phyloP scores from a whole-genome alignment of 1,140 invertebrate species.

The Drosophila asahinai region DNA sequence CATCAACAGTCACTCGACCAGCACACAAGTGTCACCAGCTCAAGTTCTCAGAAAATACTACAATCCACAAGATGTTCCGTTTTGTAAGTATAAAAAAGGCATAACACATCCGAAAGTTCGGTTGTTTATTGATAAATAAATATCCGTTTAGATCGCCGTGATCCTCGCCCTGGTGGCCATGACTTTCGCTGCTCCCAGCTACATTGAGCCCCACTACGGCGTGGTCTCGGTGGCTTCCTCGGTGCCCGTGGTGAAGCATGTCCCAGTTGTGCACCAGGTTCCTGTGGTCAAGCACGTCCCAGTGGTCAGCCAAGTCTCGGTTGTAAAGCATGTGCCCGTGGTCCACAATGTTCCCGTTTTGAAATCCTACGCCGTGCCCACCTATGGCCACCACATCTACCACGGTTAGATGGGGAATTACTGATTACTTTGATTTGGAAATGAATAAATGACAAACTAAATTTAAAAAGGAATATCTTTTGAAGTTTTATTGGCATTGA shows the following conservation, averaged over 20 bases:
- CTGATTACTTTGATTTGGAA: neutral
- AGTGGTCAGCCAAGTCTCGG: slow-evolving; percentile 26
- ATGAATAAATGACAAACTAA: slow-evolving; percentile 18
- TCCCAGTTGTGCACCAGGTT: slow-evolving; percentile 30
- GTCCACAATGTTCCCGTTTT: slow-evolving; percentile 35
- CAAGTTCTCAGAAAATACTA: neutral
- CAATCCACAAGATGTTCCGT: slow-evolving; percentile 38
- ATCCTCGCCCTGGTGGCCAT: slow-evolving; percentile 23
- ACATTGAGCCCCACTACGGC: slow-evolving; percentile 37
- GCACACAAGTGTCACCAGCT: neutral
- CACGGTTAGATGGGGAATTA: slow-evolving; percentile 1
- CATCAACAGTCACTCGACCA: slow-evolving; percentile 40
- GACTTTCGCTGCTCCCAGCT: slow-evolving; percentile 44
- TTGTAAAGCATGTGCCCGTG: slow-evolving; percentile 42
- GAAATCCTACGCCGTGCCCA: slow-evolving; percentile 33
- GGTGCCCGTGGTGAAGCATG: slow-evolving; percentile 41
- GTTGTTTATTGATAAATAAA: neutral
- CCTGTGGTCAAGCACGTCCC: slow-evolving; percentile 34
- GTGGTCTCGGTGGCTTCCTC: slow-evolving; percentile 28
- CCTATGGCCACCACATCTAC: slow-evolving; percentile 46
- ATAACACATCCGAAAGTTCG: neutral
- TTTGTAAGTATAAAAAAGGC: slow-evolving; percentile 21
- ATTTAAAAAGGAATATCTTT: neutral
- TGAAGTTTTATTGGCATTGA: neutral
- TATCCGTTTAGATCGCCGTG: slow-evolving; percentile 12